Conservation (phyloP, 2,113 vertebrate species). For the Hyperopisus bebe region DNA sequence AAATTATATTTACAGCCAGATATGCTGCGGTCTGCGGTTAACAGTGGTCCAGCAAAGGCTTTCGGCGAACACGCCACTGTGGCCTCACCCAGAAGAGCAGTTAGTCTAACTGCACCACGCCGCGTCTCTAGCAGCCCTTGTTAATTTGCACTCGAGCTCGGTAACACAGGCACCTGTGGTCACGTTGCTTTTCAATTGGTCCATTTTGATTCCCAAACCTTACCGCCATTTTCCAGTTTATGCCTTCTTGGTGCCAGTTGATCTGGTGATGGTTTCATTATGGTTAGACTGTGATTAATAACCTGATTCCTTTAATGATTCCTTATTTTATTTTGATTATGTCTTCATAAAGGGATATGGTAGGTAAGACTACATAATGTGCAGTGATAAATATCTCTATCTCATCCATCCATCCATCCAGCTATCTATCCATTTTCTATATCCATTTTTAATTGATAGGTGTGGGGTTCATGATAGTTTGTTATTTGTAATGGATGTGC, state of each 20-base stretch:
- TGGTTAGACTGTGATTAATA: conserved; percentile 3
- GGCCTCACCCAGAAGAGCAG: not conserved
- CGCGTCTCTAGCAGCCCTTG: not conserved
- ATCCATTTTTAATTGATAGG: not conserved
- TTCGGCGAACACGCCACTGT: not conserved
- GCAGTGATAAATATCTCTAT: not conserved
- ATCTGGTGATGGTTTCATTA: not conserved
- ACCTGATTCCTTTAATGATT: not conserved
- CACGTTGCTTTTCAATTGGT: not conserved
- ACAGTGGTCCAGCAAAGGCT: not conserved
- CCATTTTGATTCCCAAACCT: not conserved
- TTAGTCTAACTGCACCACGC: not conserved
- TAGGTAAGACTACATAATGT: not conserved
- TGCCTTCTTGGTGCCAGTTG: not conserved
- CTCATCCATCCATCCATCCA: not conserved
- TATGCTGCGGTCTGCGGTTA: not conserved
- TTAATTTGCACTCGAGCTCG: not conserved
- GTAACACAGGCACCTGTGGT: not conserved
- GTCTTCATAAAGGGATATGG: not conserved
- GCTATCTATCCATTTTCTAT: not conserved
- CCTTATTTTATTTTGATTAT: not conserved
- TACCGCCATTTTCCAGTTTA: not conserved
- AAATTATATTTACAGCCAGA: not conserved
- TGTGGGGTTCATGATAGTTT: not conserved
- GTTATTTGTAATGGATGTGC: not conserved